phyloP scores from a whole-genome alignment of 2,888 invertebrate genomes.

The Labia minor region DNA sequence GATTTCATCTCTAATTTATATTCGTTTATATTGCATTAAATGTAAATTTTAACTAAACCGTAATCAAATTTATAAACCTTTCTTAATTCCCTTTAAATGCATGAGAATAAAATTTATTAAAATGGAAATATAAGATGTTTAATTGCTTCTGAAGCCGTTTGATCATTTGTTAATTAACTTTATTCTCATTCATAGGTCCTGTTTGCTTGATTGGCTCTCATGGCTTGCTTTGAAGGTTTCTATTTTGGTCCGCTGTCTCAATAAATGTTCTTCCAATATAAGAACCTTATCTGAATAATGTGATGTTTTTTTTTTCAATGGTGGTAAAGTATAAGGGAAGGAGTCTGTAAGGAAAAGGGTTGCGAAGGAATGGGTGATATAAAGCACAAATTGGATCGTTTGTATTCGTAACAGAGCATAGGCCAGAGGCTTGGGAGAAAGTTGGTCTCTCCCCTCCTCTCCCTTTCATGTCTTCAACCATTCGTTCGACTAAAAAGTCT shows the following conservation, averaged over 20 bases:
- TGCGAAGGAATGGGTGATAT: not conserved
- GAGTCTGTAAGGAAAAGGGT: not conserved
- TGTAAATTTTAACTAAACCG: too few relatives aligned
- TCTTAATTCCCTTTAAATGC: too few relatives aligned
- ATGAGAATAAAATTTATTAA: too few relatives aligned
- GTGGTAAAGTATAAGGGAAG: not conserved
- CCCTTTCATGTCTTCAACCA: not conserved
- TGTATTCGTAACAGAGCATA: constrained; percentile 1
- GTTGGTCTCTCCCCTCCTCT: not conserved
- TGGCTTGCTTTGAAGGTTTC: not conserved
- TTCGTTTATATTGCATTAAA: too few relatives aligned
- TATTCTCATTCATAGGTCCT: not conserved
- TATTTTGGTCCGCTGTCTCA: not conserved
- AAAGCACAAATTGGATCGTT: constrained; percentile 13
- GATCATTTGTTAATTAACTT: too few relatives aligned
- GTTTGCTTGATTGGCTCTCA: not conserved
- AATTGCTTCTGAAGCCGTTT: too few relatives aligned
- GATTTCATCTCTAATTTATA: too few relatives aligned
- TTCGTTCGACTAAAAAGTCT: not conserved
- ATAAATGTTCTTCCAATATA: not conserved
- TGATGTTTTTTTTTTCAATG: not conserved
- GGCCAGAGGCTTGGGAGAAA: not conserved
- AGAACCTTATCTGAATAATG: not conserved
- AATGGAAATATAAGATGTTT: too few relatives aligned
- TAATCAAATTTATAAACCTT: too few relatives aligned